Evolutionary conservation across 1,140 invertebrate species (phyloP), one percentile per base, ranked within the genome.

Genomic region (Drosophila mojavensis): DNA sequence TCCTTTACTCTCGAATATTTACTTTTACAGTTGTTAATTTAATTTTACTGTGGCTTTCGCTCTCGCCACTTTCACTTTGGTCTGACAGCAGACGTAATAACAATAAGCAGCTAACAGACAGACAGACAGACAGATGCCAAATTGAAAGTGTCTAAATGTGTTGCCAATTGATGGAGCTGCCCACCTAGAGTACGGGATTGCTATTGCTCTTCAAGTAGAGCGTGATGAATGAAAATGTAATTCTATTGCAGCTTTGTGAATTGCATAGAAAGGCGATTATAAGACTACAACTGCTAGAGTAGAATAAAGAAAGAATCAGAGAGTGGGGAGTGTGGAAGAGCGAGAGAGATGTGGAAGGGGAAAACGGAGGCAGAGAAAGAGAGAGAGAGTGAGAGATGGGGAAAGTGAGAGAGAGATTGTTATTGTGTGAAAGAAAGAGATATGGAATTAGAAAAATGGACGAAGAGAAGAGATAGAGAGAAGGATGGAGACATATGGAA

Each of bases 111-210:
- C 62, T 47, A 7, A 36, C 61, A 43, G 59, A 0, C 36, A 59
- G 30, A 43, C 62, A 48, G 55, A 20, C 36, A 54, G 30, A 43
- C 62, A 55, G 55, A 20, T 48, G 66, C 26, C 41, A 51, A 51
- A 36, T 41, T 47, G 45, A 33, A 4, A 17, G 47, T 43, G 43
- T 39, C 36, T 43, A 60, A 78, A 78, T 72, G 75, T 53, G 47
- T 59, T 78, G 77, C 54, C 75, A 78, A 78, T 78, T 78, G 75
- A 78, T 60, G 59, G 36, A 53, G 33, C 33, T 15, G 17, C 20
- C 39, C 30, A 47, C 24, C n/a, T 47, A 45, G n/a, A 47, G 36
- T 24, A 36, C 53, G 36, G 7, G 2, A 24, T 55, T 17, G 15
- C 17, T 33, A 20, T 36, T 20, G 53, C 30, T 17, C n/a, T 20